A percentile compares a stretch with the other conserved stretches of the same genome.
These are phyloP conservation scores for Nematolebias whitei DNA, from an alignment of 2,113 vertebrate species.

Conservation along the genomic window DNA sequence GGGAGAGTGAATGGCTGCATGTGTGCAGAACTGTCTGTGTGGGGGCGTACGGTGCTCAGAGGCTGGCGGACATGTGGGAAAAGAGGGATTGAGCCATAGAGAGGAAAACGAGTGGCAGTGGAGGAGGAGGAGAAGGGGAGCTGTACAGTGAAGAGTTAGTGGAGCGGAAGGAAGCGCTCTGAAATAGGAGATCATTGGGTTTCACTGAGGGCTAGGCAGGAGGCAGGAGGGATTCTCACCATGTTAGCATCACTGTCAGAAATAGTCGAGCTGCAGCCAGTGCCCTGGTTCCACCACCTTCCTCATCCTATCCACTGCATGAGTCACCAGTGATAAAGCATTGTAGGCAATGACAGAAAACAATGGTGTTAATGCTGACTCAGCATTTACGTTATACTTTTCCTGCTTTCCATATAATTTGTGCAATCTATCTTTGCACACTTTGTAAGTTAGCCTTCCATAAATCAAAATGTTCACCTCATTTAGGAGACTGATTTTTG, in stretches of 20 bases:
- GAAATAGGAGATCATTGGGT: conserved; percentile 78
- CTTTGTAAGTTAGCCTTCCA: too few relatives aligned
- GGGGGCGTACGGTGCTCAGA: conserved; percentile 73
- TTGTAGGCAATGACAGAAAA: conserved; percentile 13
- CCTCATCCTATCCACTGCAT: conserved; percentile 46
- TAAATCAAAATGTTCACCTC: too few relatives aligned
- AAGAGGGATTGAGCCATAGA: conserved; percentile 60
- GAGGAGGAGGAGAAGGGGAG: conserved; percentile 56
- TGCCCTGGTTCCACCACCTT: conserved; percentile 51
- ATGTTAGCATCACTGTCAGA: conserved; percentile 79
- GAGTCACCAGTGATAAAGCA: conserved; percentile 47
- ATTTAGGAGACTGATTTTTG: too few relatives aligned
- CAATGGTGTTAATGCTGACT: too few relatives aligned
- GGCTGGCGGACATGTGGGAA: conserved; percentile 72
- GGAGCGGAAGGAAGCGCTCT: conserved; percentile 78
- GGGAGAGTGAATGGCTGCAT: conserved; percentile 42
- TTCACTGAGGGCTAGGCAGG: conserved; percentile 75
- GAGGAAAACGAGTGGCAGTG: conserved; percentile 54
- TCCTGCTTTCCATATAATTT: too few relatives aligned
- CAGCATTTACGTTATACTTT: too few relatives aligned
- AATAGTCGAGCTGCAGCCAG: conserved; percentile 58
- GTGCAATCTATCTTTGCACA: too few relatives aligned
- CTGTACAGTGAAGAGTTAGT: conserved; percentile 70
- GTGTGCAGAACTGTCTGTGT: conserved; percentile 65
- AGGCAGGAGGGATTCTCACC: conserved; percentile 77